Evolutionary conservation across 2,113 vertebrate genomes (phyloP).

Genomic region (Lepus europaeus): DNA sequence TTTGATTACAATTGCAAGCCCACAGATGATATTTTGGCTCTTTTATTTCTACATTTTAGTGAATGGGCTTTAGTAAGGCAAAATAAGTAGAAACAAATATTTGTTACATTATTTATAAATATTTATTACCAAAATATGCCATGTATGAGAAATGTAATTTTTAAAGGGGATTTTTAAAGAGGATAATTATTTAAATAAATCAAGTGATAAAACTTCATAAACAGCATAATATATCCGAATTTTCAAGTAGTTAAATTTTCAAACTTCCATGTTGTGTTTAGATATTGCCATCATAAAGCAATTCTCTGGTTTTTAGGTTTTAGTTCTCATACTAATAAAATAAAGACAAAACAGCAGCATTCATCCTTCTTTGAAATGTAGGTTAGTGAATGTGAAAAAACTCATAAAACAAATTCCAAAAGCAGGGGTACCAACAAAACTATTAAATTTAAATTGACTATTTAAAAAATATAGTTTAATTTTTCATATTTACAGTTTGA

Average conservation of each 20-base stretch:
- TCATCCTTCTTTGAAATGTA: conserved; percentile 74
- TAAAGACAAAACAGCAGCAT: conserved; percentile 59
- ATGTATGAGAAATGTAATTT: not conserved
- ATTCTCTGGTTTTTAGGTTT: conserved; percentile 3
- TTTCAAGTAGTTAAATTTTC: not conserved
- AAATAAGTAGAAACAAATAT: not conserved
- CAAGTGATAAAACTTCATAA: not conserved
- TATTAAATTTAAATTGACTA: conserved; percentile 52
- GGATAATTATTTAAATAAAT: not conserved
- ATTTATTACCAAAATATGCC: not conserved
- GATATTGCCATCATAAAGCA: conserved; percentile 33
- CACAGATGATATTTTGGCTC: not conserved
- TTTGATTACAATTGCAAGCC: not conserved
- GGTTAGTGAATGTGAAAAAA: conserved; percentile 56
- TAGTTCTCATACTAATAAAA: conserved; percentile 63
- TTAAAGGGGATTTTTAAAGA: not conserved
- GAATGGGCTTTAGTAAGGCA: conserved; percentile 3
- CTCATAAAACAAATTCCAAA: conserved; percentile 61
- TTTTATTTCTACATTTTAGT: conserved; percentile 48
- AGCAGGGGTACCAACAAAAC: conserved; percentile 15
- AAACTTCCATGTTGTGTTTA: conserved; percentile 7
- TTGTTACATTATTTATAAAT: not conserved
- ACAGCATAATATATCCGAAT: not conserved
- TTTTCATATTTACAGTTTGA: conserved; percentile 41
- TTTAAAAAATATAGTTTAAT: not conserved